Evolutionary conservation across 2,797 vertebrate genomes (phyloP).

Genomic region (Sebastolobus alascanus): DNA sequence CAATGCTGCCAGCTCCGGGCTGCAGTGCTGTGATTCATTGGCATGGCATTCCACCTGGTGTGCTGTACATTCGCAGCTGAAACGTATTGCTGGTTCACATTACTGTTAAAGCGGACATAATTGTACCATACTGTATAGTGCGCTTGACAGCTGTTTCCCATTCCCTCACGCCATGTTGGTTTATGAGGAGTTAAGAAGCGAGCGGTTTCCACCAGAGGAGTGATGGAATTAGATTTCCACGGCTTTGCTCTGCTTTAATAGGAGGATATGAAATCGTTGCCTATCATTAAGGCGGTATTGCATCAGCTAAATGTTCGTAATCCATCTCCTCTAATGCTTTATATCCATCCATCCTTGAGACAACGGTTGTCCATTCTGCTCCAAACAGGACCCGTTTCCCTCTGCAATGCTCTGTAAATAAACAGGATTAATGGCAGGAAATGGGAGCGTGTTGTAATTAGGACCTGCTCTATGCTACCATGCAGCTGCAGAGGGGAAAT

Average conservation of each 20-base stretch:
- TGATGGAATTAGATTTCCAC: constrained; percentile 53
- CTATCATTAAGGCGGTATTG: constrained; percentile 60
- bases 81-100: constrained; percentile 62
- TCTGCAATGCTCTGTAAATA: constrained; percentile 42
- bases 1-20: constrained; percentile 58
- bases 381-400: constrained; percentile 27
- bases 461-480: constrained; percentile 24
- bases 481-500: constrained; percentile 54
- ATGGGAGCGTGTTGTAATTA: constrained; percentile 54
- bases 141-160: constrained; percentile 59
- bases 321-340: constrained; percentile 41
- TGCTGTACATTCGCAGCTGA: constrained; percentile 63
- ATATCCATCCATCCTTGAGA: constrained; percentile 45
- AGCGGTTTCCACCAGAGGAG: constrained; percentile 35
- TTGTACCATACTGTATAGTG: constrained; percentile 52
- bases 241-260: constrained; percentile 52
- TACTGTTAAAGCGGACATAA: constrained; percentile 71
- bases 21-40: constrained; percentile 67
- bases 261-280: constrained; percentile 59
- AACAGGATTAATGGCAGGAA: constrained; percentile 64
- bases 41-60: constrained; percentile 39
- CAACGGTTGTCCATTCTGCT: constrained; percentile 38
- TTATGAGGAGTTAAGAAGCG: constrained; percentile 52
- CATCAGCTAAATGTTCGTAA: constrained; percentile 57
- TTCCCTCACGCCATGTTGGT: constrained; percentile 43